These are phyloP conservation scores for Remorina albescens DNA, from an alignment of 2,797 vertebrate species.

Conservation along the genomic window DNA sequence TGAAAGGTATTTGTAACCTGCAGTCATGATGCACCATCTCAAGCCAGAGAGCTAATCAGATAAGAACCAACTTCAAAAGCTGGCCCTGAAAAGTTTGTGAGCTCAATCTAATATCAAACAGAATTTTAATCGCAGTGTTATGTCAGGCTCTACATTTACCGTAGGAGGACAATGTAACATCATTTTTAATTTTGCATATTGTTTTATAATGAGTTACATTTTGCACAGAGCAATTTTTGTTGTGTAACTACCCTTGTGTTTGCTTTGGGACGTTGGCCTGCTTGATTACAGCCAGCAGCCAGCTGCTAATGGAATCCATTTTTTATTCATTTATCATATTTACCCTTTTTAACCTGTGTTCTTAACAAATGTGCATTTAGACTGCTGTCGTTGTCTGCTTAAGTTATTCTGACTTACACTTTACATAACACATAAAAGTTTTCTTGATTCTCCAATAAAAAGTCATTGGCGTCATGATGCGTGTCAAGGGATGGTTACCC, in stretches of 20 bases:
- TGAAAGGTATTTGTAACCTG: slow-evolving; percentile 43
- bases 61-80: slow-evolving; percentile 39
- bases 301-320: neutral
- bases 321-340: neutral
- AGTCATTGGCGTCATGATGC: neutral
- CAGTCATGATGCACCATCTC: slow-evolving; percentile 39
- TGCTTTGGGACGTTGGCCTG: slow-evolving; percentile 17
- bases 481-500: neutral
- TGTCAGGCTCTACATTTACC: slow-evolving; percentile 19
- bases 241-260: slow-evolving; percentile 38
- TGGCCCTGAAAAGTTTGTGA: slow-evolving; percentile 47
- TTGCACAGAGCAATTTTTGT: slow-evolving; percentile 17
- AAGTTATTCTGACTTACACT: neutral
- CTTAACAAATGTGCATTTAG: neutral
- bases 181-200: slow-evolving; percentile 23
- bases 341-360: neutral
- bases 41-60: slow-evolving; percentile 52
- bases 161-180: slow-evolving; percentile 7
- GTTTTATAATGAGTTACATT: slow-evolving; percentile 31
- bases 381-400: neutral
- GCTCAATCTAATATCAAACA: slow-evolving; percentile 45
- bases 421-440: neutral
- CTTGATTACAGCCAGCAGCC: slow-evolving; percentile 4
- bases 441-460: neutral
- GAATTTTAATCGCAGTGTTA: slow-evolving; percentile 49